These are phyloP conservation scores for Pilophorus perplexus DNA, from an alignment of 2,888 invertebrate genomes.

Conservation along the genomic window DNA sequence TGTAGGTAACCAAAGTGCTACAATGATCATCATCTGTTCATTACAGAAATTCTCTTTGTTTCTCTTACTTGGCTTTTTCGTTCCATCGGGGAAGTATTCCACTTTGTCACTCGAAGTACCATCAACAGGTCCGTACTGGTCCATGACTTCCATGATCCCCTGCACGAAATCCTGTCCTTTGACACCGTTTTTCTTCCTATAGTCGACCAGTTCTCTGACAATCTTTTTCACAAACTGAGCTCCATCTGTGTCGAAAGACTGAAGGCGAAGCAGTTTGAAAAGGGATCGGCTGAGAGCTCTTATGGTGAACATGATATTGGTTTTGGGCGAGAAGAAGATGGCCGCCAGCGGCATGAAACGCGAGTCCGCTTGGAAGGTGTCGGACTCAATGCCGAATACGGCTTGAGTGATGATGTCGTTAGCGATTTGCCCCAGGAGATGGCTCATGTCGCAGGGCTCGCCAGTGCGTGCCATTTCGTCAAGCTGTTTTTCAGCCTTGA, in stretches of 20 bases:
- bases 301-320: background rate
- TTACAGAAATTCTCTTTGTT: background rate
- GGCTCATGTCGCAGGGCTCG: slow-evolving; percentile 7
- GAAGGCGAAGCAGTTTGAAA: slow-evolving; percentile 6
- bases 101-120: too few relatives aligned
- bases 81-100: slow-evolving; percentile 21
- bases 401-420: slow-evolving; percentile 22
- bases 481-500: background rate
- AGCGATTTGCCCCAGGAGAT: background rate
- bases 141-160: slow-evolving; percentile 18
- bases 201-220: slow-evolving; percentile 7
- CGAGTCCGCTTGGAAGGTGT: slow-evolving; percentile 17
- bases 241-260: slow-evolving; percentile 5
- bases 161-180: slow-evolving; percentile 14
- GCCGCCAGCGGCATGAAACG: background rate
- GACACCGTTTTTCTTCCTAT: slow-evolving; percentile 13
- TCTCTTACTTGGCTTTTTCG: slow-evolving; percentile 20
- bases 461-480: slow-evolving; percentile 1
- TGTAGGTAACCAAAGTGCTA: too few relatives aligned
- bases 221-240: background rate
- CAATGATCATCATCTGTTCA: background rate
- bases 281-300: background rate
- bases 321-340: slow-evolving; percentile 4
- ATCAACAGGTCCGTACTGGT: background rate
- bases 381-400: slow-evolving; percentile 25